These are phyloP conservation scores for Todus mexicanus DNA, from an alignment of 2,797 vertebrate genomes.

Conservation along the genomic window DNA sequence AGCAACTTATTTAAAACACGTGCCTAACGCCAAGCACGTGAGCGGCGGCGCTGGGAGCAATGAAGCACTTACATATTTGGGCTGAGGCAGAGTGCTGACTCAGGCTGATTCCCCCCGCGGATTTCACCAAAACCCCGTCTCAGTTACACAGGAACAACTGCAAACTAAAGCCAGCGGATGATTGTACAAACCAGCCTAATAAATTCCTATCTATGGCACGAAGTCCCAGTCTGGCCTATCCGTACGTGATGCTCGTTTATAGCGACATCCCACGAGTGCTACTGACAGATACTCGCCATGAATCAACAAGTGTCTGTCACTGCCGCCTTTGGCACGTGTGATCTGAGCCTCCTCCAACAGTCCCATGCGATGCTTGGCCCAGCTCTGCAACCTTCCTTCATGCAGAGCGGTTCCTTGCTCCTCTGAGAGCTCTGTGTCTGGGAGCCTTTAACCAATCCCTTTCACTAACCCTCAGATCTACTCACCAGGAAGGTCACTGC, in stretches of 20 bases:
- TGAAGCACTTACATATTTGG: neutral
- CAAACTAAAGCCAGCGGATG: neutral
- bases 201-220: neutral
- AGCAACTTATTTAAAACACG: conserved; percentile 6
- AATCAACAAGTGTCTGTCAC: neutral
- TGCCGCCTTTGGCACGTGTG: rapidly evolving
- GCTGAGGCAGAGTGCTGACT: neutral
- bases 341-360: neutral
- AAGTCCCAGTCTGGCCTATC: neutral
- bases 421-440: neutral
- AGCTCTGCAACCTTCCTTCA: neutral
- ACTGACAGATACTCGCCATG: neutral
- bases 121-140: neutral
- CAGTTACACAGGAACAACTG: conserved; percentile 17
- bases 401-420: neutral
- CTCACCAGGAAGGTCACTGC: neutral
- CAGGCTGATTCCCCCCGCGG: neutral
- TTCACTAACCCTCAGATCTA: neutral
- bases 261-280: neutral
- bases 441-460: neutral
- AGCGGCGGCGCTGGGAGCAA: neutral
- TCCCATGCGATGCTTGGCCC: rapidly evolving
- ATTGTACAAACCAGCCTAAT: neutral
- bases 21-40: conserved; percentile 11
- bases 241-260: rapidly evolving